Evolutionary conservation across 2,797 vertebrate species (phyloP), one percentile per base, ranked within the genome.

Genomic region (Acanthornis magna): DNA sequence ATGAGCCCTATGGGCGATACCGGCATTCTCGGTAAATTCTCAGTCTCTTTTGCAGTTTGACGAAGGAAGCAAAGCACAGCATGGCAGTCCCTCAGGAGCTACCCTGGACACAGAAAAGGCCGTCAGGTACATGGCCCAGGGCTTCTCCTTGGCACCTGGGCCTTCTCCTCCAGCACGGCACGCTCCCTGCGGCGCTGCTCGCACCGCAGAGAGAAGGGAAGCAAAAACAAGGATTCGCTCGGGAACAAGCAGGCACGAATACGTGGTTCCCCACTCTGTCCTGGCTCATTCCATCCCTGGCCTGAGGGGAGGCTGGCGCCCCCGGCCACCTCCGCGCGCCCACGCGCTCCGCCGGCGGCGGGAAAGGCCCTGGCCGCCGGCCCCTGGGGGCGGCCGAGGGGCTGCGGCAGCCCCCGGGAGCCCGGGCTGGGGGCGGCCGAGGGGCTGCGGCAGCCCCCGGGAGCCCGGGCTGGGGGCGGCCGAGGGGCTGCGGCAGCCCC

Each of bases 1-100:
- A 2, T 0, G 0, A n/a, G 36, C 3, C 1, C 67, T 16, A 2
- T 0, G 0, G 51, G 13, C 1, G 0, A 36, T 5, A 77, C 14
- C 4, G 0, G 5, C 18, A 2, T 26, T 55, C 58, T 13, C 0
- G 0, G 7, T 16, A 23, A 57, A 71, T 53, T 38, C 48, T 27
- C 53, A 4, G 32, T 14, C 38, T 32, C 14, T 25, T 36, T 2
- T 6, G 6, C 73, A 32, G 10, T 21, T 45, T 13, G 10, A 40
- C 34, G 16, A 54, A 30, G 11, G 4, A 29, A 16, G 45, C 19
- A 27, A 15, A 40, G 16, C 20, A 5, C 8, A 48, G 11, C 47
- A 42, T 1, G 1, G 54, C 38, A 47, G 30, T 2, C 9, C 1
- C 45, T 25, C 5, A 5, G 22, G 22, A 43, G 34, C 42, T 40